These are phyloP conservation scores for Morpho achilles DNA, from an alignment of 2,888 invertebrate genomes.

Conservation along the genomic window DNA sequence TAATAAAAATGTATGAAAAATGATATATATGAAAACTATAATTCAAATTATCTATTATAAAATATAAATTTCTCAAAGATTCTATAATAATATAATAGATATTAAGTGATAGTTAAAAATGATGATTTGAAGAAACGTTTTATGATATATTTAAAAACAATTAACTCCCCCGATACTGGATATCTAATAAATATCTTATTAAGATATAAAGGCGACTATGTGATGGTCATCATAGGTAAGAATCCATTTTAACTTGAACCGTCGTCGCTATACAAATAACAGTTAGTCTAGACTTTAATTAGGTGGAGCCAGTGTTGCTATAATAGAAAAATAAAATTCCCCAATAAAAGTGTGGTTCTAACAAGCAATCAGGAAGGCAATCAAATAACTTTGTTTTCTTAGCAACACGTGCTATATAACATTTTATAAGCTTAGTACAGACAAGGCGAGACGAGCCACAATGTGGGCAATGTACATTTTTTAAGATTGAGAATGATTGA, in stretches of 20 bases:
- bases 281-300: slow-evolving; percentile 19
- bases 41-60: not conserved
- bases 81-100: slow-evolving; percentile 2
- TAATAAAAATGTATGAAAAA: no score
- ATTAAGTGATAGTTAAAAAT: slow-evolving; percentile 15
- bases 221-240: slow-evolving; percentile 18
- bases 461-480: no score
- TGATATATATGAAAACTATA: no score
- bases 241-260: slow-evolving; percentile 29
- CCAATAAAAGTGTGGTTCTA: slow-evolving; percentile 40
- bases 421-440: slow-evolving; percentile 20
- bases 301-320: slow-evolving; percentile 20
- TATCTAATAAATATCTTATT: slow-evolving; percentile 51
- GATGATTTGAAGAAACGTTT: slow-evolving; percentile 23
- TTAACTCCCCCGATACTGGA: slow-evolving; percentile 32
- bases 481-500: no score
- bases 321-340: slow-evolving; percentile 36
- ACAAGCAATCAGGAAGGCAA: slow-evolving; percentile 42
- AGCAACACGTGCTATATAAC: slow-evolving; percentile 29
- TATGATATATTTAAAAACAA: slow-evolving; percentile 37
- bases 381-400: slow-evolving; percentile 43
- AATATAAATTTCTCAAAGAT: not conserved
- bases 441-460: no score
- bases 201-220: slow-evolving; percentile 44
- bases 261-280: not conserved